Conservation (phyloP, 1,140 invertebrate species). For the Drosophila mauritiana region DNA sequence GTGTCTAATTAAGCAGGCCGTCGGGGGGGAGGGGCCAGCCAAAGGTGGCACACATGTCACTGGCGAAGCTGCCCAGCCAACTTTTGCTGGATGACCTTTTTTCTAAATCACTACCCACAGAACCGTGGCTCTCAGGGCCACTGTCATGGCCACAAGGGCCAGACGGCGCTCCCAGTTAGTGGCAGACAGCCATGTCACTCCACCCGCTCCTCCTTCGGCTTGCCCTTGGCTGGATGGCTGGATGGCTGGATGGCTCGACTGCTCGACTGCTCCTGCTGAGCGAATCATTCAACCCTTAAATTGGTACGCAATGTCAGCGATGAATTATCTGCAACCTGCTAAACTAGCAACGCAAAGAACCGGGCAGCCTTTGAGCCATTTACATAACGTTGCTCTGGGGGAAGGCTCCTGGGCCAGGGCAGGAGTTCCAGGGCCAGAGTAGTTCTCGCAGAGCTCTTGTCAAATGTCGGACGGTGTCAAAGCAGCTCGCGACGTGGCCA, state of each 20-base stretch:
- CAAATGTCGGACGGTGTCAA: slow-evolving; percentile 79
- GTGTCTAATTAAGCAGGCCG: slow-evolving; percentile 74
- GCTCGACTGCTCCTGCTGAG: slow-evolving; percentile 37
- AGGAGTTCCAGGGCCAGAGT: background rate
- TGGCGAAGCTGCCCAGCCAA: slow-evolving; percentile 56
- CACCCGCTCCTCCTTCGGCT: slow-evolving; percentile 5
- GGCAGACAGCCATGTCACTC: slow-evolving; percentile 17
- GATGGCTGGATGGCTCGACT: slow-evolving; percentile 16
- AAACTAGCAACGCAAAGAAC: slow-evolving; percentile 61
- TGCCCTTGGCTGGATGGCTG: slow-evolving; percentile 20
- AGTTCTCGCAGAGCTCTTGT: slow-evolving; percentile 66
- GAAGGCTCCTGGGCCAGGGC: background rate
- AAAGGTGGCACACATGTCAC: slow-evolving; percentile 55
- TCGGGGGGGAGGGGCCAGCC: background rate
- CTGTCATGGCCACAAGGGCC: slow-evolving; percentile 54
- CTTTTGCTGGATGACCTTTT: slow-evolving; percentile 75
- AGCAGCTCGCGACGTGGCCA: slow-evolving; percentile 71
- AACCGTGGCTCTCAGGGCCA: slow-evolving; percentile 53
- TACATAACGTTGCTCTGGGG: slow-evolving; percentile 53
- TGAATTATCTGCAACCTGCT: slow-evolving; percentile 83
- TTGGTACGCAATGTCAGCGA: slow-evolving; percentile 83
- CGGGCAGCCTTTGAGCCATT: slow-evolving; percentile 67
- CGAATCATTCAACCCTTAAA: slow-evolving; percentile 82
- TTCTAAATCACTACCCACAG: slow-evolving; percentile 78
- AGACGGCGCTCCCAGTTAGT: slow-evolving; percentile 70